phyloP scores from a whole-genome alignment of 2,797 vertebrate species.

The Acanthurus lineatus region DNA sequence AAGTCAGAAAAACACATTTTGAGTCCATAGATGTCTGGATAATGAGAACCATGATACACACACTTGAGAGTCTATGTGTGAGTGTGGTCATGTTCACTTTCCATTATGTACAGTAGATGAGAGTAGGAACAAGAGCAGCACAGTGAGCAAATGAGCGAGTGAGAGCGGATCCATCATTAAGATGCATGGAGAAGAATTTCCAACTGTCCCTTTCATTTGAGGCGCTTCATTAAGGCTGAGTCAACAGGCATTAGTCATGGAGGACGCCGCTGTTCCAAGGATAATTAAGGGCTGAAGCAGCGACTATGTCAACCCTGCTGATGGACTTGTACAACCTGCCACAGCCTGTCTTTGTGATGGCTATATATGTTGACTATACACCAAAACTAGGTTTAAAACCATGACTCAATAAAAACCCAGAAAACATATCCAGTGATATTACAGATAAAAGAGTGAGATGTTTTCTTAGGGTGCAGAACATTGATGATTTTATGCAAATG shows the following conservation, averaged over 20 bases:
- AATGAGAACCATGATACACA: constrained; percentile 39
- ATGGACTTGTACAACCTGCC: constrained; percentile 51
- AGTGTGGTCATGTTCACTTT: constrained; percentile 11
- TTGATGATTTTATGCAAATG: background rate
- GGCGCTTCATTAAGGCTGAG: constrained; percentile 80
- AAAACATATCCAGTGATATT: background rate
- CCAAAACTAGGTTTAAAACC: background rate
- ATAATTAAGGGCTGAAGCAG: constrained; percentile 72
- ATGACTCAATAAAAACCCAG: background rate
- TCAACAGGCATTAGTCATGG: constrained; percentile 83
- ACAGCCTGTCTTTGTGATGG: background rate
- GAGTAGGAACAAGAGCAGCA: constrained; percentile 17
- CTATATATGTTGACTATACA: constrained; percentile 5
- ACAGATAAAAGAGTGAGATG: background rate
- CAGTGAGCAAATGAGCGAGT: constrained; percentile 26
- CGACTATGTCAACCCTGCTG: constrained; percentile 42
- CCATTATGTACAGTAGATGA: constrained; percentile 18
- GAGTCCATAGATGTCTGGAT: constrained; percentile 26
- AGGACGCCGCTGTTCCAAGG: constrained; percentile 48
- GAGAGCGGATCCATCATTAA: constrained; percentile 73
- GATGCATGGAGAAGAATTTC: constrained; percentile 72
- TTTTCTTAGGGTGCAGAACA: background rate
- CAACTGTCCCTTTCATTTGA: constrained; percentile 63
- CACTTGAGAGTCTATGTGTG: constrained; percentile 8
- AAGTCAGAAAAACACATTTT: constrained; percentile 4